Base-by-base conservation (phyloP, 2,113 vertebrate species). In the Nyctereutes procyonoides region DNA sequence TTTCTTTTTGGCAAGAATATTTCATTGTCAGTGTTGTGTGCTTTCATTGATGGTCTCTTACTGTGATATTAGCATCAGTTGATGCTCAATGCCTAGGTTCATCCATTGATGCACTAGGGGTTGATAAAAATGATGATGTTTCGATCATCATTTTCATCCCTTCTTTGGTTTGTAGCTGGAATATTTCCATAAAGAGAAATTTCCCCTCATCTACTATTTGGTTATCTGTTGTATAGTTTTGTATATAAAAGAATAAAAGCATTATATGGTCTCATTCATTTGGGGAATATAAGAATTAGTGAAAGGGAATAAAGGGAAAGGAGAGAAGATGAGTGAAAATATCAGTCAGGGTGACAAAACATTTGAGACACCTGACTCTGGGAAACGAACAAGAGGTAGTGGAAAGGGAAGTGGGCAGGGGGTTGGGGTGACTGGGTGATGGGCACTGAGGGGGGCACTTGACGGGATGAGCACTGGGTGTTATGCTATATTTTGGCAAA, bases 1-100 rank as follows among this genome's bases (percentile, higher is more conserved):
- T 86, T 96, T 92, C 13, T 89, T 91, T 88, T 95, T 84, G 80
- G 55, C 28, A 84, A 82, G 55, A 90, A 87, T 95, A 95, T 43
- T 69, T 77, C 65, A 28, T 48, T 73, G 38, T 28, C 69, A 77
- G 60, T 84, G 16, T 51, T 89, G 30, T 74, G 14, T 95, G 19
- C 17, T 93, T 92, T 85, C 24, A 0, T 5, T 67, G 28, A 32
- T 26, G 43, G 3, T 86, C 82, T 92, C 22, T 96, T 79, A 58
- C 65, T 89, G 22, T 94, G 63, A 43, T 81, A 63, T 60, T 88
- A 88, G 53, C 67, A 92, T 28, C 13, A 51, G 16, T 90, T 88
- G 55, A 63, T 95, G 65, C 56, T 82, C 60, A 77, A 9, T 85
- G 79, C 60, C 35, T 67, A 65, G 26, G 30, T 86, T 67, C 22